These are phyloP conservation scores for Pogonocherus hispidulus DNA, from an alignment of 2,888 invertebrate species.

Conservation along the genomic window DNA sequence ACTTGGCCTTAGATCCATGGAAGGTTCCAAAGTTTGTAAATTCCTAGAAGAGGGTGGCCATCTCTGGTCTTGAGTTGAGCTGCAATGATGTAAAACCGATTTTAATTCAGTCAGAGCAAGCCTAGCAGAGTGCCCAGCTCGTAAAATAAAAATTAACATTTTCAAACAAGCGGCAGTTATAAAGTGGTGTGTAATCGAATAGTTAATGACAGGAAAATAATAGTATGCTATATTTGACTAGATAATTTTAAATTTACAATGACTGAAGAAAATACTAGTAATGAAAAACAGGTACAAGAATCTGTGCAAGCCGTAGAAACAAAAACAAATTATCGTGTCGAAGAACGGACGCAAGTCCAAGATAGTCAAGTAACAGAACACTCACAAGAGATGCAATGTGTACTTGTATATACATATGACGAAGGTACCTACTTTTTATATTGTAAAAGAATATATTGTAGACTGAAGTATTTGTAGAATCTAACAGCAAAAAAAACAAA, in stretches of 20 bases:
- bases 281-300: conserved; percentile 22
- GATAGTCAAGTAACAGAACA: background rate
- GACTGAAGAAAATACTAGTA: conserved; percentile 15
- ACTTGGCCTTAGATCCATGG: background rate
- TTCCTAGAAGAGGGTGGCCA: background rate
- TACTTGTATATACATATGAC: background rate
- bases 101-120: background rate
- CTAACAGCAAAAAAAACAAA: no score
- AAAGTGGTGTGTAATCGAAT: background rate
- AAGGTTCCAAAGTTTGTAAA: background rate
- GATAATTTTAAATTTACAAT: conserved; percentile 16
- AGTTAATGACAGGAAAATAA: background rate
- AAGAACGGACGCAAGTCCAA: background rate
- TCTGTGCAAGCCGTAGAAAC: background rate
- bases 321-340: background rate
- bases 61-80: background rate
- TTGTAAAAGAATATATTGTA: no score
- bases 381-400: background rate
- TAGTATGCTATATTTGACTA: background rate
- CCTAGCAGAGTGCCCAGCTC: no score
- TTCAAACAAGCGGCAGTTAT: background rate
- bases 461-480: no score
- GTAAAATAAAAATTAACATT: no score
- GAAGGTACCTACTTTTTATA: background rate
- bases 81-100: background rate